Percentiles rank a stretch among this genome's conserved stretches.
Conservation (phyloP, 37 sponge, comb jelly and placozoan species). For the Ianthella basta region DNA sequence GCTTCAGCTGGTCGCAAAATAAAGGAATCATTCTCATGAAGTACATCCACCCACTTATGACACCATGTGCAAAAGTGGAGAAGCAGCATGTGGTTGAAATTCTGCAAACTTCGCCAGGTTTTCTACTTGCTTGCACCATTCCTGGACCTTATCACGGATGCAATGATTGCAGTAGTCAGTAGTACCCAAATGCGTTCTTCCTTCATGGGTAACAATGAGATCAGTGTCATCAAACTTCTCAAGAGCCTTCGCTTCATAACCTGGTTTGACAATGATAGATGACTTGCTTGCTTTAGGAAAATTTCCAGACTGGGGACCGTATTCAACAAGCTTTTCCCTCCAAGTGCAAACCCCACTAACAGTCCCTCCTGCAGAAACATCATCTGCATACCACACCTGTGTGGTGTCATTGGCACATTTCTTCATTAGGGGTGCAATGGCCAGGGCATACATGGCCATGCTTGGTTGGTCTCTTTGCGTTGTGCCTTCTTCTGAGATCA, state of each 20-base stretch:
- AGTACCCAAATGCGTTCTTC: slow-evolving; percentile 13
- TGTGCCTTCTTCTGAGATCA: slow-evolving; percentile 18
- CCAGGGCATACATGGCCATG: slow-evolving; percentile 37
- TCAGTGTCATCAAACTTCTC: neutral
- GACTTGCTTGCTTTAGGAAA: slow-evolving; percentile 25
- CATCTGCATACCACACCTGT: slow-evolving; percentile 32
- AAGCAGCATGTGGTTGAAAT: slow-evolving; percentile 18
- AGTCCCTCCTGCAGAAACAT: slow-evolving; percentile 18
- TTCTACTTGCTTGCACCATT: slow-evolving; percentile 15
- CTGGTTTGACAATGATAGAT: slow-evolving; percentile 14
- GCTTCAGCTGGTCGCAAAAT: neutral
- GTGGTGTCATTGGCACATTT: neutral
- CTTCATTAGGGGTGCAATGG: neutral
- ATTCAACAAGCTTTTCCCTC: slow-evolving; percentile 18
- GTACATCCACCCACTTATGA: neutral
- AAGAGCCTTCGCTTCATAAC: slow-evolving; percentile 1
- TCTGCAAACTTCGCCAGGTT: slow-evolving; percentile 6
- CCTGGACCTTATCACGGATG: neutral
- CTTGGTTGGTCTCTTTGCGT: slow-evolving; percentile 7
- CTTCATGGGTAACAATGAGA: neutral
- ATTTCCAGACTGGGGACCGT: neutral
- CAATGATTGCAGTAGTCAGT: neutral
- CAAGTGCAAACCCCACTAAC: neutral
- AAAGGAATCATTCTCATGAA: neutral
- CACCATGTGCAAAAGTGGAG: neutral